Evolutionary conservation across 2,888 invertebrate genomes (phyloP).

Genomic region (Lapara coniferarum): DNA sequence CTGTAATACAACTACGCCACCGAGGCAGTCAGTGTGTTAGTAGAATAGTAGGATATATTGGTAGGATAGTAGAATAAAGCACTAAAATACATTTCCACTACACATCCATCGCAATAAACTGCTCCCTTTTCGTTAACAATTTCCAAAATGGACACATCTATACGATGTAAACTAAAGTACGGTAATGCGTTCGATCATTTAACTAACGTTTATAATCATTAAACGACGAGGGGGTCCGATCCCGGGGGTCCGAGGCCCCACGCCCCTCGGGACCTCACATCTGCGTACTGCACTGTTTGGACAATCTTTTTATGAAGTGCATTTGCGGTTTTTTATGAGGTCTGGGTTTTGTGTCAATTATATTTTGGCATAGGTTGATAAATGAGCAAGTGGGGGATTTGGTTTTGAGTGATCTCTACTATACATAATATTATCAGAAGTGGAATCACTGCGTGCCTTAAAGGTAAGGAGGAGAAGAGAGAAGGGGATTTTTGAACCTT

Average conservation of each 20-base stretch:
- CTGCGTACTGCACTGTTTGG: slow-evolving; percentile 41
- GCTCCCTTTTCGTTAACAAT: slow-evolving; percentile 9
- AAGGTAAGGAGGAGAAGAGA: too few relatives aligned
- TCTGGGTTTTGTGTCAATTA: slow-evolving; percentile 4
- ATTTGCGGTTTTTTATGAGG: slow-evolving; percentile 29
- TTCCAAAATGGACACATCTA: slow-evolving; percentile 2
- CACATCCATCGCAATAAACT: not conserved
- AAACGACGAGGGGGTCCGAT: slow-evolving; percentile 39
- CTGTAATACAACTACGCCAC: too few relatives aligned
- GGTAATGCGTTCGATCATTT: slow-evolving; percentile 66
- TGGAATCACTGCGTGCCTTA: too few relatives aligned
- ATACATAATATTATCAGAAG: too few relatives aligned
- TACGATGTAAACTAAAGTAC: slow-evolving; percentile 29
- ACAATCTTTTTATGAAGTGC: slow-evolving; percentile 40
- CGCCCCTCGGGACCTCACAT: slow-evolving; percentile 20
- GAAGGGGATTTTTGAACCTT: too few relatives aligned
- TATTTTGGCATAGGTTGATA: not conserved
- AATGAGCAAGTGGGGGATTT: too few relatives aligned
- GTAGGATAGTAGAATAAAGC: too few relatives aligned
- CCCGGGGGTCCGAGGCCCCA: slow-evolving; percentile 2
- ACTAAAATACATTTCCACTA: too few relatives aligned
- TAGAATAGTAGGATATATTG: too few relatives aligned
- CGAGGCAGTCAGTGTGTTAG: too few relatives aligned
- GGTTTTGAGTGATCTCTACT: too few relatives aligned
- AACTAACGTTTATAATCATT: slow-evolving; percentile 76